Evolutionary conservation across 2,888 invertebrate genomes (phyloP), one percentile per base, ranked within the genome.

Genomic region (Rhingia campestris): DNA sequence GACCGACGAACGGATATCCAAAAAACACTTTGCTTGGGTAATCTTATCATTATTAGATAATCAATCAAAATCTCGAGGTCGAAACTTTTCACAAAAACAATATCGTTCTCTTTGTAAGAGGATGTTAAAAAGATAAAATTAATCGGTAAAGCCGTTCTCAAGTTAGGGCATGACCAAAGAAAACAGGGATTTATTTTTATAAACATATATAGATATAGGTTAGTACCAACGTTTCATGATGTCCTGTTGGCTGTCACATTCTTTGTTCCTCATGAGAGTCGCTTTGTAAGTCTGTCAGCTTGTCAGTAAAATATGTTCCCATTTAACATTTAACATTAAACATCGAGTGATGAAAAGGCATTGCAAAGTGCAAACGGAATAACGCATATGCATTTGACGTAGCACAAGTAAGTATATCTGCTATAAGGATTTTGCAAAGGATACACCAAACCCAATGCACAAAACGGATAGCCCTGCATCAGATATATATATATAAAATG

Each of bases 231-330:
- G 7, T 10, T 39, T 39, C 7, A 39, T 5, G 7, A 39, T 10
- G 6, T 39, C 7, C 39, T 39, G 39, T 3, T 39, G 39, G 39
- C 2, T 39, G 53, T 54, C 61, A 53, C 61, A 49, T 45, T 10
- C 41, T n/a, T 73, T 61, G 22, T 58, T 70, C 12, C 49, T 39
- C n/a, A 45, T 69, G 49, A 39, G n/a, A 35, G 41, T 41, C 39
- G 32, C 47, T 53, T 70, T 66, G 43, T 54, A 56, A 59, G 72
- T 82, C 72, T 61, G 76, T 67, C 51, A 53, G 73, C 43, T 12
- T 72, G 81, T 72, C 81, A 72, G 67, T 82, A 72, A 73, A 73
- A 79, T 73, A 72, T 77, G 43, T 33, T 73, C 35, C 7, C 56
- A 53, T 45, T 56, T 56, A 63, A 63, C 54, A 39, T 53, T 53